Evolutionary conservation across 2,888 invertebrate species (phyloP).

Genomic region (Rhagonycha lutea): DNA sequence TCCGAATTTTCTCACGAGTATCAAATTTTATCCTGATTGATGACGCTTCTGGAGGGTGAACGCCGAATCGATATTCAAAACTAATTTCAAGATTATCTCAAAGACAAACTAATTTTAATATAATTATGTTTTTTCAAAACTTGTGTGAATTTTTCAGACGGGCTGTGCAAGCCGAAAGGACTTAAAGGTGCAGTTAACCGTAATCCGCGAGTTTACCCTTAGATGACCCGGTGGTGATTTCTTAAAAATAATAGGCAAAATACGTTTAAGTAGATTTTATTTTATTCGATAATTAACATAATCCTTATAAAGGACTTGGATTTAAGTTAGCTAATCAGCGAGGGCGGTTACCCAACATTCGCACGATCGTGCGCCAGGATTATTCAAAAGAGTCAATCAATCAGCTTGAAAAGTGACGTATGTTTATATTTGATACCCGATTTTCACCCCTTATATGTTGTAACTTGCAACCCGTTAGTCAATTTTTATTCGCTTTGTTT

Average conservation of each 20-base stretch:
- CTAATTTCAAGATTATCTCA: neutral
- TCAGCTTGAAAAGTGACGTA: constrained; percentile 42
- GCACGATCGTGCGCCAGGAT: constrained; percentile 38
- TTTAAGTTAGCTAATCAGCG: constrained; percentile 27
- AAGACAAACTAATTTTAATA: neutral
- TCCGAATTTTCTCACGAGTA: constrained; percentile 38
- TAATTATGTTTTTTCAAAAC: neutral
- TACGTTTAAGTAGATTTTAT: neutral
- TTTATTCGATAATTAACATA: constrained; percentile 11
- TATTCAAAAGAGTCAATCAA: constrained; percentile 43
- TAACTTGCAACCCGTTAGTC: neutral
- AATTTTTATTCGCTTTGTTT: neutral
- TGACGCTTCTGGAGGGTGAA: constrained; percentile 27
- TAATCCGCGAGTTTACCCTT: neutral
- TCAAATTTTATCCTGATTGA: constrained; percentile 39
- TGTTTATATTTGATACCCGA: constrained; percentile 24
- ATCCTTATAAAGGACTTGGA: constrained; percentile 26
- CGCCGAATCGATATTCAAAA: neutral
- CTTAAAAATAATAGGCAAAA: neutral
- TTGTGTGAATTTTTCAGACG: neutral
- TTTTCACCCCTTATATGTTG: constrained; percentile 6
- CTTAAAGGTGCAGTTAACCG: neutral
- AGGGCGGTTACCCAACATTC: constrained; percentile 33
- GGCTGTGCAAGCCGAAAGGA: neutral
- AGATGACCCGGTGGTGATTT: neutral